These are phyloP conservation scores for Enteromius trimaculatus DNA, from an alignment of 2,797 vertebrate genomes.

Conservation along the genomic window DNA sequence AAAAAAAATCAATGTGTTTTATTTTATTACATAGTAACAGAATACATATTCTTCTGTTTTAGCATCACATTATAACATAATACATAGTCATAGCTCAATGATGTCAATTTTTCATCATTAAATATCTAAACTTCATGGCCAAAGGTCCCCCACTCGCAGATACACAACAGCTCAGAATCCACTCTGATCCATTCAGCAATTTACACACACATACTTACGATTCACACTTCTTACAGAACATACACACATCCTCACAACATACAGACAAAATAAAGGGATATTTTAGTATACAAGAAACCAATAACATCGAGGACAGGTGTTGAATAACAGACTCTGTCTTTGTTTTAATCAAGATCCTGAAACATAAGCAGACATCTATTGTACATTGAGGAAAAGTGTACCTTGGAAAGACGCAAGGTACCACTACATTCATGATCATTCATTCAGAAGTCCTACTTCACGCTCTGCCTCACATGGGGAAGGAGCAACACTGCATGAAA, in stretches of 20 bases:
- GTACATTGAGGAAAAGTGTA: constrained; percentile 33
- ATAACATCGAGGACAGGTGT: constrained; percentile 34
- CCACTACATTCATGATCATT: constrained; percentile 44
- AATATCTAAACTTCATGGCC: constrained; percentile 74
- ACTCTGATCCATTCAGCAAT: constrained; percentile 53
- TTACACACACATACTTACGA: constrained; percentile 33
- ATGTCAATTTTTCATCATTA: constrained; percentile 70
- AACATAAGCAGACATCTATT: constrained; percentile 45
- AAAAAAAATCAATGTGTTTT: constrained; percentile 68
- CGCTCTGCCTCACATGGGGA: not conserved
- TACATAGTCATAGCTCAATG: constrained; percentile 76
- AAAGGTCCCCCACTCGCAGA: constrained; percentile 56
- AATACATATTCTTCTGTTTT: constrained; percentile 72
- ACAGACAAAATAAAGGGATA: constrained; percentile 48
- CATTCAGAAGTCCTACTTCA: constrained; percentile 33
- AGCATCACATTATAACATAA: constrained; percentile 80
- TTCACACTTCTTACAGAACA: constrained; percentile 44
- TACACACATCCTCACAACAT: constrained; percentile 50
- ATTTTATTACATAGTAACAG: constrained; percentile 78
- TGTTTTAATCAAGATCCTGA: constrained; percentile 48
- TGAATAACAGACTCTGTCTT: constrained; percentile 43
- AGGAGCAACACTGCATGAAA: constrained; percentile 34
- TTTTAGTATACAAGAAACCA: constrained; percentile 45
- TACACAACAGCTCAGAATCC: constrained; percentile 63
- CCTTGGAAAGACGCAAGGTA: constrained; percentile 39